Conservation (phyloP, 2,113 vertebrate species). For the Climacteris rufus region DNA sequence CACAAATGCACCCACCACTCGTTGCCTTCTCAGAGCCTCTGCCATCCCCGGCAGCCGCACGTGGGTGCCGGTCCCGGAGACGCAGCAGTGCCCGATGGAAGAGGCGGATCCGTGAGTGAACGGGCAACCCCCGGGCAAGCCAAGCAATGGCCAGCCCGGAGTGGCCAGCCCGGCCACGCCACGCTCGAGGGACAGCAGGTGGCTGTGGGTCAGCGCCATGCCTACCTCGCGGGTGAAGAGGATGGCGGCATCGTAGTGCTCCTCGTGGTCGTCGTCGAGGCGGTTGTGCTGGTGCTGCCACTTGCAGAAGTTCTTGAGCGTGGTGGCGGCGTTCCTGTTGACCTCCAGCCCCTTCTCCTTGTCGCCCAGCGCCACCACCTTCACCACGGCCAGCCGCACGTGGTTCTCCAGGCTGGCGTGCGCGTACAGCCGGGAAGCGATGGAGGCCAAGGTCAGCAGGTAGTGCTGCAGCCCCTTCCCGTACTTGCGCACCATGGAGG, state of each 20-base stretch:
- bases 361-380: conserved; percentile 80
- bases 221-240: conserved; percentile 92
- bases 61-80: fast-evolving
- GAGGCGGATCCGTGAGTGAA: fast-evolving
- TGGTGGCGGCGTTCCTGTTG: conserved; percentile 90
- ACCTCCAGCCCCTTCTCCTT: conserved; percentile 88
- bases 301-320: conserved; percentile 96
- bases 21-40: background rate
- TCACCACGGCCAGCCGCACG: conserved; percentile 90
- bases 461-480: conserved; percentile 91
- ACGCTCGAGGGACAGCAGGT: fast-evolving
- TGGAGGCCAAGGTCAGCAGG: conserved; percentile 90
- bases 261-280: conserved; percentile 85
- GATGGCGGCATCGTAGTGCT: conserved; percentile 94
- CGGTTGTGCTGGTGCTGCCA: conserved; percentile 97
- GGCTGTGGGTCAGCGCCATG: fast-evolving
- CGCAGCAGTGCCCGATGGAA: fast-evolving
- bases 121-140: fast-evolving
- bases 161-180: background rate
- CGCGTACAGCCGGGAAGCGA: conserved; percentile 91
- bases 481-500: conserved; percentile 89
- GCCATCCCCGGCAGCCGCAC: fast-evolving
- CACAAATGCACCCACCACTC: fast-evolving
- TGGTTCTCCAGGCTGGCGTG: conserved; percentile 98
- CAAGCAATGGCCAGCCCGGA: no score